These are phyloP conservation scores for Entelurus aequoreus DNA, from an alignment of 2,113 vertebrate genomes.

Conservation along the genomic window DNA sequence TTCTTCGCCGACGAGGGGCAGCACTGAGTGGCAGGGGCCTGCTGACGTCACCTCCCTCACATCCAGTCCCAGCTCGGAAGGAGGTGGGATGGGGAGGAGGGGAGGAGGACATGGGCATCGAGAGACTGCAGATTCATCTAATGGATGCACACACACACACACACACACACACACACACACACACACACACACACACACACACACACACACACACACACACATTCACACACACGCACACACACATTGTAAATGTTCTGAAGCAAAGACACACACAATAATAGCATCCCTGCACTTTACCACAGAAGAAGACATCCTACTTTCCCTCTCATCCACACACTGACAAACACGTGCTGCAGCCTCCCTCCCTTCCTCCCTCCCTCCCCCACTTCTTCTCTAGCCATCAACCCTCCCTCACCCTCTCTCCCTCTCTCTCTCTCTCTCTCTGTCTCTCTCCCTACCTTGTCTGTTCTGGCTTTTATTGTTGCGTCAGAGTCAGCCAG, in stretches of 20 bases:
- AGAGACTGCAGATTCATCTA: conserved; percentile 67
- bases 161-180: conserved; percentile 19
- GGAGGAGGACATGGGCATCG: conserved; percentile 42
- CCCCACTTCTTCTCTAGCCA: not conserved
- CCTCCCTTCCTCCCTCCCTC: conserved; percentile 22
- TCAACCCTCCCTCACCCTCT: conserved; percentile 5
- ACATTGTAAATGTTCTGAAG: conserved; percentile 16
- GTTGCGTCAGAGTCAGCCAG: conserved; percentile 65
- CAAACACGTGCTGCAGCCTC: conserved; percentile 56
- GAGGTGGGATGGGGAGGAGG: conserved; percentile 19
- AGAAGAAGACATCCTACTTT: conserved; percentile 31
- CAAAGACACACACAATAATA: conserved; percentile 40
- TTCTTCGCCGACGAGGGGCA: conserved; percentile 53
- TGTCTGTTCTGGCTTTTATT: conserved; percentile 57
- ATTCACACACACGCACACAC: no score
- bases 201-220: conserved; percentile 1
- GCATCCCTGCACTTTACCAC: conserved; percentile 47
- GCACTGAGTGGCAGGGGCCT: conserved; percentile 59
- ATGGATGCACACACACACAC: conserved; percentile 44
- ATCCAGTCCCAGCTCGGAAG: conserved; percentile 62
- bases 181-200: no score
- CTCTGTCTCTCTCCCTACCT: conserved; percentile 52
- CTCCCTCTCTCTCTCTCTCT: conserved; percentile 25
- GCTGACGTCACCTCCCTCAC: conserved; percentile 75
- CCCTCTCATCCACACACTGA: conserved; percentile 23